Evolutionary conservation across 2,113 vertebrate species (phyloP).

Genomic region (Spilogale gracilis): DNA sequence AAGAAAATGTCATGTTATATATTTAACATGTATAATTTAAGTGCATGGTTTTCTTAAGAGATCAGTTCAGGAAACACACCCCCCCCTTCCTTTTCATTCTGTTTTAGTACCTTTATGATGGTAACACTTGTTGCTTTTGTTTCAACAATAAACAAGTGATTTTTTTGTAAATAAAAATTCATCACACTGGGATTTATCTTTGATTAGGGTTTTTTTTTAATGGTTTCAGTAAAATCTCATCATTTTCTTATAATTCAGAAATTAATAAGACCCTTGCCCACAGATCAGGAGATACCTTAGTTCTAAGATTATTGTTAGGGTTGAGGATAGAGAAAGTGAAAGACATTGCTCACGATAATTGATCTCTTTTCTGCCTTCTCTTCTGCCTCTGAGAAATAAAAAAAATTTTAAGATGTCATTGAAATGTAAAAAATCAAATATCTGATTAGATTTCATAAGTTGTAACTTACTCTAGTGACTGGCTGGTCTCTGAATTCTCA

Average conservation of each 20-base stretch:
- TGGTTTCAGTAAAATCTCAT: slow-evolving; percentile 19
- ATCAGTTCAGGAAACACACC: neutral
- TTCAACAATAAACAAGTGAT: neutral
- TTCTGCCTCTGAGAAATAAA: neutral
- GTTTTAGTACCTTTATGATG: neutral
- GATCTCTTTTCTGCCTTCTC: neutral
- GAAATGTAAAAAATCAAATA: neutral
- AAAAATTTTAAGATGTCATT: neutral
- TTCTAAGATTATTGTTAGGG: neutral
- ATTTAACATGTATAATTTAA: neutral
- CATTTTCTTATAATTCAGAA: neutral
- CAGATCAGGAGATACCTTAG: neutral
- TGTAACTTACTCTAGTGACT: neutral
- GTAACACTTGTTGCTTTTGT: neutral
- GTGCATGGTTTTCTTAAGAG: neutral
- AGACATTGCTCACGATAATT: neutral
- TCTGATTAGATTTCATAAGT: slow-evolving; percentile 1
- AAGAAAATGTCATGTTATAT: neutral
- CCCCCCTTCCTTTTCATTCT: neutral
- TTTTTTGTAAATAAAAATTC: neutral
- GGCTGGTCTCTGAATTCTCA: slow-evolving; percentile 52
- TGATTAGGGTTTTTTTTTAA: neutral
- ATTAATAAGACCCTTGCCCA: neutral
- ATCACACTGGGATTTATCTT: neutral
- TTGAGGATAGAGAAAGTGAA: neutral